Evolutionary conservation across 2,888 invertebrate species (phyloP), one percentile per base, ranked within the genome.

Genomic region (Exocentrus adspersus): DNA sequence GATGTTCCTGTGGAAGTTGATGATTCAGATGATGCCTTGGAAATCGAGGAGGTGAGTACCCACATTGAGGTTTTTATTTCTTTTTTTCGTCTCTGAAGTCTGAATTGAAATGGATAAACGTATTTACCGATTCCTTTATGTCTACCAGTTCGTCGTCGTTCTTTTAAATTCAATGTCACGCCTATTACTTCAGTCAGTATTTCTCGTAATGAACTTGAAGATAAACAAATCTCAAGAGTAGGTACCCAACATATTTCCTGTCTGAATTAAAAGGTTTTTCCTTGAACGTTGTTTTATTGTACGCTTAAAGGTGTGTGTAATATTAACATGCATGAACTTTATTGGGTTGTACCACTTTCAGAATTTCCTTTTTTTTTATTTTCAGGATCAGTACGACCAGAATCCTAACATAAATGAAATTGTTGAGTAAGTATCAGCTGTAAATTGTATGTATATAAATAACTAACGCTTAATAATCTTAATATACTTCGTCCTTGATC

Each of bases 1-100:
- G 90, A 91, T 79, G 86, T 84, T 64, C 87, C 87, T 67, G 86
- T 87, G 75, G 85, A 86, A 68, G 85, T 88, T 73, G 90, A 87
- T 79, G 91, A 92, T 82, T 91, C 92, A 80, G 93, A 92, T 78
- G 95, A 96, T 75, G 79, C 80, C 82, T 97, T 97, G 86, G 91
- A 91, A 81, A 92, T 95, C 81, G 92, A 93, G 86, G 92, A 93
- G 89, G 95, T 95, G 87, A 87, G 84, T 65, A 50, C n/a, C n/a
- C n/a, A n/a, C 20, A 69, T 17, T 12, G 42, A n/a, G 10, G 7
- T 6, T 56, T 16, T 42, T 28, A 42, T 43, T 28, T 28, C 30
- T 16, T 2, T 37, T 37, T 37, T 37, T 1, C 2, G 5, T 37
- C 12, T n/a, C 7, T 24, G 7, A 37, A 12, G 4, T 32, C 6